Evolutionary conservation across 1,140 invertebrate species (phyloP).

Genomic region (Leptinotarsa lineolata): DNA sequence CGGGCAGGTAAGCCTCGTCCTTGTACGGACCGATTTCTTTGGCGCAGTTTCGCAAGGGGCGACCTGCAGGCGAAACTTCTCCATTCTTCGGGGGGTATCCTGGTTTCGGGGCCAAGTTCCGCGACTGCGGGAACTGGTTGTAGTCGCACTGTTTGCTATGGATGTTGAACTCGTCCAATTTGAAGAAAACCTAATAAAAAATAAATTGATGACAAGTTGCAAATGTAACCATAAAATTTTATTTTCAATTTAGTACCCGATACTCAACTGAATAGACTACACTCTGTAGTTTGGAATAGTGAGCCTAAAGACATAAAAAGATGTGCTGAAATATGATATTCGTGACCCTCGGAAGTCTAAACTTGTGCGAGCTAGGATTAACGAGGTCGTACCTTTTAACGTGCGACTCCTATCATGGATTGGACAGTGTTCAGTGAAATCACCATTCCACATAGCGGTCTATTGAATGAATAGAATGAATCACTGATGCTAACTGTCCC

Average conservation of each 20-base stretch:
- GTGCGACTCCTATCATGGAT: no score
- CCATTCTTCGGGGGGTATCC: slow-evolving; percentile 36
- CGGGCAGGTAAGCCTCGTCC: slow-evolving; percentile 39
- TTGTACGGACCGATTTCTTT: slow-evolving; percentile 48
- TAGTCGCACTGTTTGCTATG: slow-evolving; percentile 51
- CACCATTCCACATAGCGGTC: no score
- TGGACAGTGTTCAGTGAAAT: no score
- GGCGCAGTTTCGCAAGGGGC: slow-evolving; percentile 49
- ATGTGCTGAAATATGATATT: no score
- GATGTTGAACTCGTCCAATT: slow-evolving; percentile 53
- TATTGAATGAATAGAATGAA: no score
- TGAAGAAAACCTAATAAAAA: slow-evolving; percentile 50
- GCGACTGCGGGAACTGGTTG: slow-evolving; percentile 29
- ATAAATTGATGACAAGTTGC: background rate
- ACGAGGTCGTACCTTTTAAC: no score
- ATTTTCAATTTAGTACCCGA: background rate
- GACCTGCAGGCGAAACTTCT: slow-evolving; percentile 40
- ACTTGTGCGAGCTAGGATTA: no score
- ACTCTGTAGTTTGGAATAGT: no score
- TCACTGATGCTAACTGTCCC: no score
- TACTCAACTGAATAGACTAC: no score
- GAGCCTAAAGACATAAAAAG: no score
- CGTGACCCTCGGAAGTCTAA: no score
- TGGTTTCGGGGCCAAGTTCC: slow-evolving; percentile 11
- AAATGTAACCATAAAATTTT: background rate